phyloP scores from a whole-genome alignment of 2,113 vertebrate genomes.

The Candoia aspera region DNA sequence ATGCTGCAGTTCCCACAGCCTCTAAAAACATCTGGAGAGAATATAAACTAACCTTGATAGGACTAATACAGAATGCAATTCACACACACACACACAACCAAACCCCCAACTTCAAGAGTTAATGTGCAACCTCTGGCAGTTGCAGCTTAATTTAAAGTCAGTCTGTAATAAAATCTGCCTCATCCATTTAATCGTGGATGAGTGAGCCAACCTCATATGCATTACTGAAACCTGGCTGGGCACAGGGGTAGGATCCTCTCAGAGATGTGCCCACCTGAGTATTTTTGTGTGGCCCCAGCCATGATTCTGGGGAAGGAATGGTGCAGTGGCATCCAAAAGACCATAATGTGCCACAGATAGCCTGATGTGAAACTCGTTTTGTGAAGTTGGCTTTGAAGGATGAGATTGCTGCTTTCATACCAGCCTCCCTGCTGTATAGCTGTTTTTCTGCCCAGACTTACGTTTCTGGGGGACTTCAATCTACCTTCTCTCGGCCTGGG shows the following conservation, averaged over 20 bases:
- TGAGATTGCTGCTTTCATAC: neutral
- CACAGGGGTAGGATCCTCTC: neutral
- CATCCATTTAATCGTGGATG: neutral
- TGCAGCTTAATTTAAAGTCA: neutral
- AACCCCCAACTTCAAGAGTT: neutral
- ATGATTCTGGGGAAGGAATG: neutral
- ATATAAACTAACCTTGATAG: neutral
- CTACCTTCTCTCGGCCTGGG: neutral
- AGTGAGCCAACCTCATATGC: neutral
- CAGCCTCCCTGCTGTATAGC: neutral
- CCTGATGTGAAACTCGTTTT: neutral
- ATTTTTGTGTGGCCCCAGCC: neutral
- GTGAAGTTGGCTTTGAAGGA: neutral
- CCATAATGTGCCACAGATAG: neutral
- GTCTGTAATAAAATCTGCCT: neutral
- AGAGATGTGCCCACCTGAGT: neutral
- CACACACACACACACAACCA: neutral
- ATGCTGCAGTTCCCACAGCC: conserved; percentile 32
- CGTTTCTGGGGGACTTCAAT: neutral
- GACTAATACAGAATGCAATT: conserved; percentile 3
- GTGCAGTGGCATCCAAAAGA: neutral
- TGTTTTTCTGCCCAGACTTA: neutral
- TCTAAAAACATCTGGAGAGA: conserved; percentile 22
- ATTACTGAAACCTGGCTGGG: neutral
- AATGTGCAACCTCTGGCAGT: neutral